phyloP scores from a whole-genome alignment of 2,113 vertebrate genomes.

The Pagrus major region DNA sequence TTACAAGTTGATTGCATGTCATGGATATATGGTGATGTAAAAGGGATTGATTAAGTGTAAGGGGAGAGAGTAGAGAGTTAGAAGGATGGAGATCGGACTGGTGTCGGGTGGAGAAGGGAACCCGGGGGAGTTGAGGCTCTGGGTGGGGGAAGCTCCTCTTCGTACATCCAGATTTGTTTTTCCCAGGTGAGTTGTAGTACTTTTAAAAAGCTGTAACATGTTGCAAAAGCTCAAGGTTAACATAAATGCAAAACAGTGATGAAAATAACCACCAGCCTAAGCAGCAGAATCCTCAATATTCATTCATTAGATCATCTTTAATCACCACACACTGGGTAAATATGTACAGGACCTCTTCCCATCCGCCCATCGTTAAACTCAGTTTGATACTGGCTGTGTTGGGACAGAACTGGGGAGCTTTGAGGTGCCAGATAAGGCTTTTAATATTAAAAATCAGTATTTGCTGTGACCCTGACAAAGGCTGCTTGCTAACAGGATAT shows the following conservation, averaged over 20 bases:
- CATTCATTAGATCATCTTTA: background rate
- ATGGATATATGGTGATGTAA: too few species aligned
- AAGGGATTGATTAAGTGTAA: too few species aligned
- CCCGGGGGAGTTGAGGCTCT: too few species aligned
- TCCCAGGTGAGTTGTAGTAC: background rate
- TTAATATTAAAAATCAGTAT: conserved; percentile 13
- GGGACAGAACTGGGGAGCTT: background rate
- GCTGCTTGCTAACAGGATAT: conserved; percentile 24
- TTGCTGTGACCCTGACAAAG: conserved; percentile 35
- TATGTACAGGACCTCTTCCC: background rate
- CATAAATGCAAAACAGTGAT: background rate
- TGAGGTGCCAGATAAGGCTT: background rate
- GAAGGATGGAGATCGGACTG: too few species aligned
- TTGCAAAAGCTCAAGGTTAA: background rate
- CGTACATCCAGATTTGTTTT: too few species aligned
- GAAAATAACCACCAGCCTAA: background rate
- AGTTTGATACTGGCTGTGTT: background rate
- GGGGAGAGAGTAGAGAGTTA: too few species aligned
- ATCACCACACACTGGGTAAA: background rate
- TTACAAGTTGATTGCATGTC: too few species aligned
- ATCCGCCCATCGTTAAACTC: background rate
- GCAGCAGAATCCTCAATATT: background rate
- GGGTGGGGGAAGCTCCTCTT: too few species aligned
- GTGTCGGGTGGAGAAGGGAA: too few species aligned
- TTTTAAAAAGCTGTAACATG: background rate